Evolutionary conservation across 2,888 invertebrate species (phyloP), one percentile per base, ranked within the genome.

Genomic region (Hydrotaea cyrtoneurina): DNA sequence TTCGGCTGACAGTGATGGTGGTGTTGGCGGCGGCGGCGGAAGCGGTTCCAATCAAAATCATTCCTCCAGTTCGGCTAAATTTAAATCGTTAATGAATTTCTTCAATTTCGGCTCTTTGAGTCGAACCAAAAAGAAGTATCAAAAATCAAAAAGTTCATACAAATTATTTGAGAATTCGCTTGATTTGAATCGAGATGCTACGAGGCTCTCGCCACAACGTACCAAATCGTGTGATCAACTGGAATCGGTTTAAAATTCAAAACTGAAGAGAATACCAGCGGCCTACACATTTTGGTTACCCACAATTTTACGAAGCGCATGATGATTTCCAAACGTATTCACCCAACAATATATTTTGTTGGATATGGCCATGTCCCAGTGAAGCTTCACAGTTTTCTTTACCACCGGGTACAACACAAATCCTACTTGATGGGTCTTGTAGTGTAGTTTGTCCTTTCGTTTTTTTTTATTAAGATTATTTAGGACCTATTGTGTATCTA

Each of bases 161-260:
- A 89, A 88, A 79, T 82, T 89, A 62, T 90, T 90, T 81, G 88
- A 90, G 78, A 90, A 89, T 86, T 85, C 87, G 19, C 86, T 87
- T 46, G 89, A 88, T 19, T 19, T 2, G 86, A 89, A 59, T 89
- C 89, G 53, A 73, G 85, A 69, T 43, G 81, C 80, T 17, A 82
- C 73, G 15, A 76, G 81, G 57, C 73, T 83, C 50, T 76, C 83
- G 77, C 83, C 80, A 69, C 88, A 89, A 3, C 89, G 90, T 46
- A 91, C 91, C 15, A 91, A 91, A 59, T 91, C 90, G 26, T 91
- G 90, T 73, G 90, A 91, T 80, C 91, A 91, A 82, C 86, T 91
- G 87, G 91, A 91, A 78, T 88, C 89, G 21, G 87, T 89, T 62
- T 89, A 80, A 84, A 21, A n/a, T 50, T 50, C n/a, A n/a, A 50